phyloP scores from a whole-genome alignment of 2,888 invertebrate genomes.

The Biston betularia region DNA sequence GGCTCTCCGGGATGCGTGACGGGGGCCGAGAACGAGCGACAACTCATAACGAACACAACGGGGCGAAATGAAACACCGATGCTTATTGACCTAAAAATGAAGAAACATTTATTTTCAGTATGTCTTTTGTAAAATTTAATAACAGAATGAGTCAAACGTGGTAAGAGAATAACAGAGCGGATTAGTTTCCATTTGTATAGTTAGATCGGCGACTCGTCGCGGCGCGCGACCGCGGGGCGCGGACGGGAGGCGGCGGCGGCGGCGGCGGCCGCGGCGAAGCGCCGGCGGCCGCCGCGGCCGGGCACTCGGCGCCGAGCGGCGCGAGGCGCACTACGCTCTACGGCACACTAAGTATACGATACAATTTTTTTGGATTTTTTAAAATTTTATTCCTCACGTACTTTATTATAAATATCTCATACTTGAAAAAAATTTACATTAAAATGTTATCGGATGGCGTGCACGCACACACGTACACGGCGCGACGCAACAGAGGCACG shows the following conservation, averaged over 20 bases:
- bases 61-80: slow-evolving; percentile 82
- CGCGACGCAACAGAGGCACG: slow-evolving; percentile 47
- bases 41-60: slow-evolving; percentile 43
- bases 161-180: slow-evolving; percentile 83
- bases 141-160: slow-evolving; percentile 85
- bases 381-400: slow-evolving; percentile 79
- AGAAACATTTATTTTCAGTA: slow-evolving; percentile 90
- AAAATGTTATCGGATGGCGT: slow-evolving; percentile 61
- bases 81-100: slow-evolving; percentile 90
- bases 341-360: slow-evolving; percentile 63
- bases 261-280: slow-evolving; percentile 2
- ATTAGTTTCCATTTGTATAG: slow-evolving; percentile 79
- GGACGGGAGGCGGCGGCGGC: slow-evolving; percentile 19
- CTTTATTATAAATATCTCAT: slow-evolving; percentile 83
- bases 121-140: slow-evolving; percentile 88
- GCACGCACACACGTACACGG: slow-evolving; percentile 42
- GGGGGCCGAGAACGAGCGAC: slow-evolving; percentile 1
- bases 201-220: slow-evolving; percentile 79
- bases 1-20: background rate
- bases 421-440: slow-evolving; percentile 85
- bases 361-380: slow-evolving; percentile 75
- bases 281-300: slow-evolving; percentile 3
- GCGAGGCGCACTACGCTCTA: slow-evolving; percentile 40
- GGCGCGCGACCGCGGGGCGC: slow-evolving; percentile 36
- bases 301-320: slow-evolving; percentile 26